phyloP scores from a whole-genome alignment of 2,888 invertebrate genomes.

The Tipula confusa region DNA sequence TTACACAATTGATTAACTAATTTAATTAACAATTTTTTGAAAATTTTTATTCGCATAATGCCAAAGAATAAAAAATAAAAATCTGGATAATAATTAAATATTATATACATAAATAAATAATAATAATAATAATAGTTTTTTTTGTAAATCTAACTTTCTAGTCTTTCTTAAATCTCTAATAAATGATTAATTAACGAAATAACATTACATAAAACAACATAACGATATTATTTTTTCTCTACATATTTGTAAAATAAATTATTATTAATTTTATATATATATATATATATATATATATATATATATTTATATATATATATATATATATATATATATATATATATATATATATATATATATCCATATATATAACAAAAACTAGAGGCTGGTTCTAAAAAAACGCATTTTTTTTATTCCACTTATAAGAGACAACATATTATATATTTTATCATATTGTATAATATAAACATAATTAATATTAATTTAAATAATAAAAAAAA shows the following conservation, averaged over 20 bases:
- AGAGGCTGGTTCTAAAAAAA: constrained; percentile 5
- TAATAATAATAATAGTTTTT: background rate
- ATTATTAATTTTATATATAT: background rate
- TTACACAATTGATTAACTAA: background rate
- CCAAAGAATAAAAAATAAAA: constrained; percentile 6
- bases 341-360: no score
- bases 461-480: background rate
- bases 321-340: no score
- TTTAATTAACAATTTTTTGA: background rate
- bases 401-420: constrained; percentile 4
- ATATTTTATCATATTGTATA: background rate
- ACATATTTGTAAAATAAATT: background rate
- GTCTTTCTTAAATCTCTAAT: background rate
- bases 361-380: background rate
- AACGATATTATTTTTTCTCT: background rate
- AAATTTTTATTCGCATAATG: background rate
- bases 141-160: constrained; percentile 6
- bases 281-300: no score
- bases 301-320: no score
- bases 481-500: background rate
- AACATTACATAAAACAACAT: background rate
- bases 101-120: background rate
- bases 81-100: background rate
- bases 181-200: background rate
- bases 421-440: background rate